These are phyloP conservation scores for Drosophila mulleri DNA, from an alignment of 2,888 invertebrate species.

Conservation along the genomic window DNA sequence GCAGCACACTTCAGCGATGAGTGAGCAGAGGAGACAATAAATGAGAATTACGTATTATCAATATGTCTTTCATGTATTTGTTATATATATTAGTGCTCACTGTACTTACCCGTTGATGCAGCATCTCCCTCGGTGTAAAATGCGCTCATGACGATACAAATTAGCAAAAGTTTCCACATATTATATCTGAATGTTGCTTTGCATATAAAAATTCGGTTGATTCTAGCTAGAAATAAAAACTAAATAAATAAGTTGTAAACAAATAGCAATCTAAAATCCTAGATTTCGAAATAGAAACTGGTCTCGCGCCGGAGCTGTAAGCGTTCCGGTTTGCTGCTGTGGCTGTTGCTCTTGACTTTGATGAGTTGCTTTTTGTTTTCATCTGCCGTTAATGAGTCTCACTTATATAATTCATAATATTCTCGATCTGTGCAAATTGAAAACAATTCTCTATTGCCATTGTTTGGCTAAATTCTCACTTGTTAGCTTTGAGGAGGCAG, in stretches of 20 bases:
- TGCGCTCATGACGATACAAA: slow-evolving; percentile 74
- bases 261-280: slow-evolving; percentile 2
- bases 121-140: slow-evolving; percentile 69
- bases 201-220: slow-evolving; percentile 41
- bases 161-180: slow-evolving; percentile 80
- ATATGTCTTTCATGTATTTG: background rate
- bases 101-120: slow-evolving; percentile 61
- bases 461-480: slow-evolving; percentile 34
- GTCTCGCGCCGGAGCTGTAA: slow-evolving; percentile 34
- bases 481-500: background rate
- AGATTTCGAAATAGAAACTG: slow-evolving; percentile 40
- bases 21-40: background rate
- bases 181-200: slow-evolving; percentile 48
- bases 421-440: slow-evolving; percentile 21
- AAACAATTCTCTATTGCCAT: background rate
- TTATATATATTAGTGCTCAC: no score
- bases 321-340: slow-evolving; percentile 35
- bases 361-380: slow-evolving; percentile 1
- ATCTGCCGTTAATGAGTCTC: background rate
- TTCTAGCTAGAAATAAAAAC: slow-evolving; percentile 30
- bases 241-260: background rate
- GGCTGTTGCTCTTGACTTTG: slow-evolving; percentile 27
- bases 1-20: background rate
- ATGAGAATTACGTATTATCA: background rate
- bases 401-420: slow-evolving; percentile 8